Base-by-base conservation (phyloP, 2,113 vertebrate species). In the Hyperopisus bebe region DNA sequence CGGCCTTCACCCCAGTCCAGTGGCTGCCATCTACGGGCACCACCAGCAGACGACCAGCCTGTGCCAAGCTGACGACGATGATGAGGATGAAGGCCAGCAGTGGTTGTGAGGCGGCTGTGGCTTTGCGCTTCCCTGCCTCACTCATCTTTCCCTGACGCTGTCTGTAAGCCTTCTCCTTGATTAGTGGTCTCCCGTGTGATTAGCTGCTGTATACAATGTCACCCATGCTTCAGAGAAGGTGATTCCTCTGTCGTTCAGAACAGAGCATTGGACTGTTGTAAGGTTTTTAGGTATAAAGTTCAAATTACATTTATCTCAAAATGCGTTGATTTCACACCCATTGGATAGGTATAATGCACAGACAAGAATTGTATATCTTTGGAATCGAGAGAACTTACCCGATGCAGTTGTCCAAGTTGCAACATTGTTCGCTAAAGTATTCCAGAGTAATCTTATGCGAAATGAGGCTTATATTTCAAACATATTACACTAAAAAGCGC, bases 11-110 rank as follows among this genome's bases (percentile, higher is more conserved):
- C 24, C 94, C 97, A 35, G 97, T 93, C 97, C 98, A 99, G 77
- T 97, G 97, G 74, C 97, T 99, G 53, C 97, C 97, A 47, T 98
- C 97, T 92, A 96, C 92, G 1, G 97, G 97, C 24, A 98, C 3
- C 51, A 97, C 97, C 93, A 98, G 92, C 85, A 98, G 90, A 44
- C 96, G 97, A 1, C 96, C 96, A 1, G 39, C 42, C 24, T 53
- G 27, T n/a, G 31, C 31, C 13, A 44, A 15, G 19, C 39, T 7
- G 44, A 50, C 10, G 46, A 39, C 19, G 13, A 19, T 27, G 21
- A 89, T 90, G 93, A 19, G 8, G 24, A 89, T 91, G 6, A 51
- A 92, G 77, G n/a, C 17, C n/a, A 42, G n/a, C 11, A 46, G 27
- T 62, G 42, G n/a, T 31, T 55, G 87, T 10, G 4, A 3, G 35